Conservation (phyloP, 2,113 vertebrate genomes). For the Speoplatyrhinus poulsoni region DNA sequence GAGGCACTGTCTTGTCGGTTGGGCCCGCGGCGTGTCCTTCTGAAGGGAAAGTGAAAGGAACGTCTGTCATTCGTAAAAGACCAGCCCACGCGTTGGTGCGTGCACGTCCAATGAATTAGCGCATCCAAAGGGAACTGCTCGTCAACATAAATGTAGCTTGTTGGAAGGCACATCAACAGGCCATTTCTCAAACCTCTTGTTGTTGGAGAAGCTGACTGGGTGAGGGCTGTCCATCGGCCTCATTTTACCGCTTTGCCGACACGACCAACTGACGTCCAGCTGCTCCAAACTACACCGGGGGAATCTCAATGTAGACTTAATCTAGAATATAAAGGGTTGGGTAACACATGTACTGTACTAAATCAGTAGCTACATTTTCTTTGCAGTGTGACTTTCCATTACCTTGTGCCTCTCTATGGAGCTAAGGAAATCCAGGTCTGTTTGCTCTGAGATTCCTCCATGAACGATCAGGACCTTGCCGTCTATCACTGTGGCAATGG, state of each 20-base stretch:
- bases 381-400: slow-evolving; percentile 37
- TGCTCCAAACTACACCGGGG: slow-evolving; percentile 66
- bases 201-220: slow-evolving; percentile 50
- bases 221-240: slow-evolving; percentile 36
- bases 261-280: slow-evolving; percentile 48
- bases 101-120: no score
- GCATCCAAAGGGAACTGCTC: background rate
- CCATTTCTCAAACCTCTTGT: slow-evolving; percentile 44
- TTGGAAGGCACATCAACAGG: background rate
- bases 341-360: background rate
- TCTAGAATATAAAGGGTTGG: slow-evolving; percentile 57
- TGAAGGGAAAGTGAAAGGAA: background rate
- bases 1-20: slow-evolving; percentile 58
- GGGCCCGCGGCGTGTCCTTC: slow-evolving; percentile 40
- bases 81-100: no score
- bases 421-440: slow-evolving; percentile 86
- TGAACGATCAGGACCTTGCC: slow-evolving; percentile 90
- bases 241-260: slow-evolving; percentile 39
- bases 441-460: slow-evolving; percentile 92
- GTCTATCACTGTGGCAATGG: slow-evolving; percentile 89
- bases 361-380: background rate
- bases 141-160: background rate
- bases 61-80: background rate
- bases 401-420: slow-evolving; percentile 87
- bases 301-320: slow-evolving; percentile 87